A percentile compares a stretch with the other conserved stretches of the same genome.
These are phyloP conservation scores for Tanypteryx hageni DNA, from an alignment of 2,888 invertebrate genomes.

Conservation along the genomic window DNA sequence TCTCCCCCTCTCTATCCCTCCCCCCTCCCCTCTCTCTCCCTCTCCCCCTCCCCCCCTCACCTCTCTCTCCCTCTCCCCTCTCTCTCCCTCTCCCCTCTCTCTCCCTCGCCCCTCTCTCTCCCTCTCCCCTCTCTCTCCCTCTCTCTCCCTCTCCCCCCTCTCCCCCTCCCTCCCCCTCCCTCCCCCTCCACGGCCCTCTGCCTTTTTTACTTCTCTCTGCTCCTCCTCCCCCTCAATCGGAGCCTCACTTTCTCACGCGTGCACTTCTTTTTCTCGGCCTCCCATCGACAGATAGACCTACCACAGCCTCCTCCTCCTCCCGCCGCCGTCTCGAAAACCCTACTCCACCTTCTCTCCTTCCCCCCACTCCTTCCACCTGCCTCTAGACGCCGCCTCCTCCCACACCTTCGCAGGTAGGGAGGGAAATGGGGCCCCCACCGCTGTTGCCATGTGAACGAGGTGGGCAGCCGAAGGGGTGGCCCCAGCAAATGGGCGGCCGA, in stretches of 20 bases:
- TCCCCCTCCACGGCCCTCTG: neutral
- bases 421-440: conserved; percentile 53
- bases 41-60: neutral
- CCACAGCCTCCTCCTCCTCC: conserved; percentile 72
- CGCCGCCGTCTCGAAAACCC: conserved; percentile 71
- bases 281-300: conserved; percentile 70
- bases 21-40: neutral
- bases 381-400: conserved; percentile 70
- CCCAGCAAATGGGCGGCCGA: conserved; percentile 45
- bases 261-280: neutral
- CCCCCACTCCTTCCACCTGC: conserved; percentile 72
- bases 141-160: neutral
- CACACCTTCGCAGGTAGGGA: conserved; percentile 69
- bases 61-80: neutral
- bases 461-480: conserved; percentile 66
- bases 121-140: neutral
- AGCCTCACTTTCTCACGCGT: conserved; percentile 24
- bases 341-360: conserved; percentile 74
- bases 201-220: conserved; percentile 58
- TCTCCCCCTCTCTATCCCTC: neutral
- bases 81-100: neutral
- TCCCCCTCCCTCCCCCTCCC: neutral
- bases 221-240: conserved; percentile 67
- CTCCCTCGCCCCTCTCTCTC: neutral
- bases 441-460: conserved; percentile 65